phyloP scores from a whole-genome alignment of 2,797 vertebrate species.

The Urophycis tenuis region DNA sequence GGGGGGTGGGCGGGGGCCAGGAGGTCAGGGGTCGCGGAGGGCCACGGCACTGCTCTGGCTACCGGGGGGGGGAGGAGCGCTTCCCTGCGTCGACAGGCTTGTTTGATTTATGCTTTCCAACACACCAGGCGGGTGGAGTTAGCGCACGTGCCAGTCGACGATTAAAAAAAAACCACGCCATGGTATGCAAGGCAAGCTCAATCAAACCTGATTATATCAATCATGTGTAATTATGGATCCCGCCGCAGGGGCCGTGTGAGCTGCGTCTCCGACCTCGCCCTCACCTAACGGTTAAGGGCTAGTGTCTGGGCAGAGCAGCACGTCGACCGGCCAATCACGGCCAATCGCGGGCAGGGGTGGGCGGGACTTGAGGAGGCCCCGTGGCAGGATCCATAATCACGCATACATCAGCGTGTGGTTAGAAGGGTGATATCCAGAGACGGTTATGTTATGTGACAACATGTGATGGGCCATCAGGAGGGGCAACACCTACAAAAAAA shows the following conservation, averaged over 20 bases:
- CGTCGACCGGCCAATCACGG: not conserved
- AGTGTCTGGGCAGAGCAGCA: not conserved
- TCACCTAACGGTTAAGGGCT: not conserved
- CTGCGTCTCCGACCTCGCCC: not conserved
- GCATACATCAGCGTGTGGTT: constrained; percentile 30
- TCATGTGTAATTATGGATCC: not conserved
- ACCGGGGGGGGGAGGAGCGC: constrained; percentile 33
- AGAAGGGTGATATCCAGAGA: constrained; percentile 31
- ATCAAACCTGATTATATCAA: constrained; percentile 45
- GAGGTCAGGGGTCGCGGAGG: constrained; percentile 60
- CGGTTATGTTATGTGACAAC: constrained; percentile 27
- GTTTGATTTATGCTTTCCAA: constrained; percentile 52
- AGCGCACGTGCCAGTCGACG: constrained; percentile 7
- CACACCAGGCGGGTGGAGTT: constrained; percentile 23
- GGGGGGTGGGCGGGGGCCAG: constrained; percentile 24
- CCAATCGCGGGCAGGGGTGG: not conserved
- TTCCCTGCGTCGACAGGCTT: constrained; percentile 33
- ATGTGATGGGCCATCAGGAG: constrained; percentile 22
- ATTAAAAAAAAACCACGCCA: constrained; percentile 15
- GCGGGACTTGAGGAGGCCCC: not conserved
- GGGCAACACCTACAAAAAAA: constrained; percentile 36
- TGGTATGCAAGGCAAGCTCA: constrained; percentile 39
- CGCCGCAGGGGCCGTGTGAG: not conserved
- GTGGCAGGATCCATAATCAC: not conserved
- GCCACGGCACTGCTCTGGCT: constrained; percentile 46